Evolutionary conservation across 2,888 invertebrate species (phyloP).

Genomic region (Scaptomyza flava): DNA sequence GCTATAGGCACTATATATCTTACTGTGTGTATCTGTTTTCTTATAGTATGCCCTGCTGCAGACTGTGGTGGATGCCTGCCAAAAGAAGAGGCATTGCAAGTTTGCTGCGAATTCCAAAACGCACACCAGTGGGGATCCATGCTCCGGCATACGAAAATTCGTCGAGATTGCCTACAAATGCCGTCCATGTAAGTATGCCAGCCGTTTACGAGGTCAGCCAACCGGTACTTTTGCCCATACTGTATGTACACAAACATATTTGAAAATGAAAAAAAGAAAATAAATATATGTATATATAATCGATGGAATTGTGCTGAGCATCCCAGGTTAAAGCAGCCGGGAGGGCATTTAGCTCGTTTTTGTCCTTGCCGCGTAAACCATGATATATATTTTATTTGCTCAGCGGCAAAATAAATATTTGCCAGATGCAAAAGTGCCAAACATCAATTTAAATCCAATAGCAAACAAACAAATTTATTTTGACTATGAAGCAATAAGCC

Average conservation of each 20-base stretch:
- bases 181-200: conserved; percentile 93
- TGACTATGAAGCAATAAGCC: conserved; percentile 35
- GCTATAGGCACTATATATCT: conserved; percentile 35
- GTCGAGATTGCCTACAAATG: conserved; percentile 98
- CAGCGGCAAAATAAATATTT: conserved; percentile 65
- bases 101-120: conserved; percentile 95
- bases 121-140: conserved; percentile 92
- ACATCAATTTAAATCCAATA: conserved; percentile 64
- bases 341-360: conserved; percentile 20
- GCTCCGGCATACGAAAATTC: conserved; percentile 95
- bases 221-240: conserved; percentile 18
- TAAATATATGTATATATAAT: conserved; percentile 33
- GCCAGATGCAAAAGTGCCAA: conserved; percentile 66
- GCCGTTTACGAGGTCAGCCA: conserved; percentile 46
- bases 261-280: conserved; percentile 18
- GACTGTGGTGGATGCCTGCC: conserved; percentile 96
- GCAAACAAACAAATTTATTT: conserved; percentile 60
- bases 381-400: conserved; percentile 65
- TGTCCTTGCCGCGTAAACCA: conserved; percentile 51
- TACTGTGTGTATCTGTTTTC: conserved; percentile 38
- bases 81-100: conserved; percentile 96
- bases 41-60: conserved; percentile 94
- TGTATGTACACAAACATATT: conserved; percentile 27
- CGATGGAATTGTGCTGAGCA: conserved; percentile 41
- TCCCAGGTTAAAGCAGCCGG: conserved; percentile 20